These are phyloP conservation scores for Ochotona curzoniae DNA, from an alignment of 2,113 vertebrate species.

Conservation along the genomic window DNA sequence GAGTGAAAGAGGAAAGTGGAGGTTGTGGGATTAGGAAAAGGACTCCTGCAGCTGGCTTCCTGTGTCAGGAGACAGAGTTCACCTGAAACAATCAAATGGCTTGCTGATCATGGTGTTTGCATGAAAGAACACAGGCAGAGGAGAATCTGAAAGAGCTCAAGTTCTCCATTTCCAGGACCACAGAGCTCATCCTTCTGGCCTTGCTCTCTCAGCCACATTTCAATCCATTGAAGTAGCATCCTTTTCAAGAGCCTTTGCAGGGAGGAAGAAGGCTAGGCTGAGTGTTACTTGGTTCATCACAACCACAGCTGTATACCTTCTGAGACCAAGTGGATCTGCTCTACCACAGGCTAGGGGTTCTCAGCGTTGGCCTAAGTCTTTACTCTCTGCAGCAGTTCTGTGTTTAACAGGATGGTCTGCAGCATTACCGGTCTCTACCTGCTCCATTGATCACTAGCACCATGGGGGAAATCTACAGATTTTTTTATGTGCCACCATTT, in stretches of 20 bases:
- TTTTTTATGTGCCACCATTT: neutral
- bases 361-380: neutral
- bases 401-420: neutral
- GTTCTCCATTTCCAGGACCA: neutral
- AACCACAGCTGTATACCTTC: neutral
- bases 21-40: neutral
- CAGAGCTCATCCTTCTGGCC: neutral
- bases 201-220: neutral
- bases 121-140: neutral
- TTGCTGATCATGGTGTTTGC: neutral
- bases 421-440: neutral
- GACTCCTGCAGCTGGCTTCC: neutral
- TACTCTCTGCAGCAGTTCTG: neutral
- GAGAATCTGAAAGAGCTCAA: neutral
- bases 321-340: neutral
- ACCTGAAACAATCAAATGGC: neutral
- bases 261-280: neutral
- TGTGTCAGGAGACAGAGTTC: neutral
- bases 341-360: neutral
- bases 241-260: neutral
- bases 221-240: neutral
- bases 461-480: neutral
- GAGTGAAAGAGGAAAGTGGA: neutral
- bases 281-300: neutral
- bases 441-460: neutral